Percentiles rank a stretch among this genome's conserved stretches.
Conservation (phyloP, 1,140 invertebrate genomes). For the Leptoteleia sp. region DNA sequence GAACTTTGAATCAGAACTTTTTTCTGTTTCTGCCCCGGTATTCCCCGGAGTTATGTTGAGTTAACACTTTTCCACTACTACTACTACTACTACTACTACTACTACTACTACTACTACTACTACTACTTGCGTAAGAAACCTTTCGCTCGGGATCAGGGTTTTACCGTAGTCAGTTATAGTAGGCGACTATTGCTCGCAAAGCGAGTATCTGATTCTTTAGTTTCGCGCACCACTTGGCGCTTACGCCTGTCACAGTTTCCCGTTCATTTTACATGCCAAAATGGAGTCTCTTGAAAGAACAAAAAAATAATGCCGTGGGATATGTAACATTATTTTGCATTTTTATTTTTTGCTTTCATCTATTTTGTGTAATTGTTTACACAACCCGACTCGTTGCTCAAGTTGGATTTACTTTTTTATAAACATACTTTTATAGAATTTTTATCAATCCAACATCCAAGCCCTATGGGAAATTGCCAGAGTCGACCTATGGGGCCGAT, state of each 20-base stretch:
- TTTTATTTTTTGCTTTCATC: too few relatives aligned
- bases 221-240: slow-evolving; percentile 4
- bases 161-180: slow-evolving; percentile 6
- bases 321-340: background rate
- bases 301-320: slow-evolving; percentile 2
- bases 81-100: too few relatives aligned
- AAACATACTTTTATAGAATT: too few relatives aligned
- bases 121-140: too few relatives aligned
- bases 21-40: slow-evolving; percentile 17
- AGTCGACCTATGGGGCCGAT: too few relatives aligned
- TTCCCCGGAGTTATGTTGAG: slow-evolving; percentile 23
- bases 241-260: slow-evolving; percentile 14
- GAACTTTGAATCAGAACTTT: slow-evolving; percentile 37
- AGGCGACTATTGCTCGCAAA: slow-evolving; percentile 4
- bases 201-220: slow-evolving; percentile 19
- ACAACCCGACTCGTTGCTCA: too few relatives aligned
- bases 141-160: slow-evolving; percentile 19
- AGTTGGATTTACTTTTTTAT: too few relatives aligned
- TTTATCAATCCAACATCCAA: too few relatives aligned
- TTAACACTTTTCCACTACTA: slow-evolving; percentile 25
- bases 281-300: too few relatives aligned
- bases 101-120: too few relatives aligned
- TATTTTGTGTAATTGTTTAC: too few relatives aligned
- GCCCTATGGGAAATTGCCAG: too few relatives aligned
- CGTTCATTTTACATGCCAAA: slow-evolving; percentile 16